Percentiles rank a stretch among this genome's conserved stretches.
phyloP scores from a whole-genome alignment of 2,888 invertebrate genomes.

The Oxyscelio sp. region DNA sequence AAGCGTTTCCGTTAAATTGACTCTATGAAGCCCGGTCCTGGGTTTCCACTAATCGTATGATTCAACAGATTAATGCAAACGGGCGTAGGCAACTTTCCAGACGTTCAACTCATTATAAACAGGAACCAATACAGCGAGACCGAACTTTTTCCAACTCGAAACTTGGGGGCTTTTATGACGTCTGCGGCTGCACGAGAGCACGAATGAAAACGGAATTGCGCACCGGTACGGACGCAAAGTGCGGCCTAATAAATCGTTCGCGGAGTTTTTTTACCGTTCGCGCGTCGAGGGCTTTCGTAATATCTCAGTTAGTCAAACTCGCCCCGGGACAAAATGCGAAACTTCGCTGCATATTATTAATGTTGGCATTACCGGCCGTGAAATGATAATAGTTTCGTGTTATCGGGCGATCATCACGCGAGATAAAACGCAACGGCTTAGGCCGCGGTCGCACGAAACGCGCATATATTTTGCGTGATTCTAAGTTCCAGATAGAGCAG shows the following conservation, averaged over 20 bases:
- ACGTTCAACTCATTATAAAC: slow-evolving; percentile 81
- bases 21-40: slow-evolving; percentile 61
- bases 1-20: slow-evolving; percentile 75
- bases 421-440: slow-evolving; percentile 9
- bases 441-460: slow-evolving; percentile 5
- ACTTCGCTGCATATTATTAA: slow-evolving; percentile 30
- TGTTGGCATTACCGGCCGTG: slow-evolving; percentile 28
- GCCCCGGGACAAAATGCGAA: slow-evolving; percentile 28
- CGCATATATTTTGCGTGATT: slow-evolving; percentile 10
- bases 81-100: slow-evolving; percentile 79
- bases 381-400: slow-evolving; percentile 51
- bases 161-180: slow-evolving; percentile 68
- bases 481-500: slow-evolving; percentile 20
- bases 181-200: slow-evolving; percentile 23
- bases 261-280: slow-evolving; percentile 22
- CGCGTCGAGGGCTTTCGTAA: slow-evolving; percentile 8
- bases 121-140: slow-evolving; percentile 72
- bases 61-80: slow-evolving; percentile 79
- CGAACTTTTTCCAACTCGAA: slow-evolving; percentile 56
- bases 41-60: slow-evolving; percentile 77
- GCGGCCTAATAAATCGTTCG: slow-evolving; percentile 38
- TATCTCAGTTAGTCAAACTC: slow-evolving; percentile 16
- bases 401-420: slow-evolving; percentile 47
- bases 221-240: slow-evolving; percentile 22
- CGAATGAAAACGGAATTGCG: slow-evolving; percentile 38